phyloP scores from a whole-genome alignment of 2,797 vertebrate species.

The Gorsachius magnificus region DNA sequence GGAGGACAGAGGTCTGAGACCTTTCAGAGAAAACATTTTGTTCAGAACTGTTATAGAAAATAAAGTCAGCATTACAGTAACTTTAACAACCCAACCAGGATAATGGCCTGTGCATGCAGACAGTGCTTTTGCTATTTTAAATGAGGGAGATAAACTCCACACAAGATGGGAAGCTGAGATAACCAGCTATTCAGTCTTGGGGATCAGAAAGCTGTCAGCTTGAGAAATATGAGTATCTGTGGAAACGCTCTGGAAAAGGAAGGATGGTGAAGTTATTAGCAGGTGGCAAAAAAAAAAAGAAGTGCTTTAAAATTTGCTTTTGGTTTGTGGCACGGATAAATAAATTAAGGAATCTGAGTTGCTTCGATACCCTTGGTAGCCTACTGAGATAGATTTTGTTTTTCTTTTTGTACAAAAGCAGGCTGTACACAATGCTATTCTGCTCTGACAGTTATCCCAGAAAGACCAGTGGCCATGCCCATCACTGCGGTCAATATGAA shows the following conservation, averaged over 20 bases:
- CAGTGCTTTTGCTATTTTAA: constrained; percentile 51
- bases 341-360: background rate
- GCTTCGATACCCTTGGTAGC: background rate
- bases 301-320: background rate
- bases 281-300: background rate
- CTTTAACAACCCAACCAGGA: constrained; percentile 62
- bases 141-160: constrained; percentile 46
- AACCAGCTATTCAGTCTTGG: constrained; percentile 48
- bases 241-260: background rate
- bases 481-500: background rate
- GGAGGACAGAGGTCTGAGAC: constrained; percentile 71
- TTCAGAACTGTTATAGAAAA: constrained; percentile 65
- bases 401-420: background rate
- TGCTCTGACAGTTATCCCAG: background rate
- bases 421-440: background rate
- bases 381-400: background rate
- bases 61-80: constrained; percentile 67
- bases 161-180: constrained; percentile 21
- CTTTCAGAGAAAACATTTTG: constrained; percentile 72
- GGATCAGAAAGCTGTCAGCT: constrained; percentile 41
- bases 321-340: background rate
- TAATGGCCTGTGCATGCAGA: constrained; percentile 35
- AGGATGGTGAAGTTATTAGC: background rate
- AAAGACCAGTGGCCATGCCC: background rate
- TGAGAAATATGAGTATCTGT: constrained; percentile 18